Conservation (phyloP, 2,888 invertebrate genomes). For the Leuctra nigra region DNA sequence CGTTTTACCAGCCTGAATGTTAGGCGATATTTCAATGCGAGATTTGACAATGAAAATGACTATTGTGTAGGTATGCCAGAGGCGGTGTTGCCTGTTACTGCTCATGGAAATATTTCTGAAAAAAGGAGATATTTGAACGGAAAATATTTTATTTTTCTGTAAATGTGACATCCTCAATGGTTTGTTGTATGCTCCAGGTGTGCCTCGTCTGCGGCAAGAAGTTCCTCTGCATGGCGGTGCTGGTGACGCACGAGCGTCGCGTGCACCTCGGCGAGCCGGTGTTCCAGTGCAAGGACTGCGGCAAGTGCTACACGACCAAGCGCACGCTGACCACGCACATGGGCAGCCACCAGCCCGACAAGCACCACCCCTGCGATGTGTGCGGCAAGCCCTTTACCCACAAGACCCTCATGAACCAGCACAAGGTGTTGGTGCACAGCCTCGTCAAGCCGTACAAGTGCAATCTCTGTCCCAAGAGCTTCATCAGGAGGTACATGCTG, state of each 20-base stretch:
- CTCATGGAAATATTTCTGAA: too few relatives aligned
- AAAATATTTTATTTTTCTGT: too few relatives aligned
- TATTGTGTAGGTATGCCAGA: too few relatives aligned
- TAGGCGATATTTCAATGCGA: too few relatives aligned
- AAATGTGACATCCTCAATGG: background rate
- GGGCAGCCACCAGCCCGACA: constrained; percentile 3
- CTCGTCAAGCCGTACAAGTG: constrained; percentile 3
- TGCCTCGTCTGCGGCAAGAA: constrained; percentile 14
- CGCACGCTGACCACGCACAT: constrained; percentile 14
- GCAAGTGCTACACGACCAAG: constrained; percentile 9
- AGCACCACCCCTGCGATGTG: constrained; percentile 1
- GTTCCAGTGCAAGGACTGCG: constrained; percentile 11
- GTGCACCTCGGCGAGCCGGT: constrained; percentile 13
- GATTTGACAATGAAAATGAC: too few relatives aligned
- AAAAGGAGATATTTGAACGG: too few relatives aligned
- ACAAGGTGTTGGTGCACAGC: constrained; percentile 12
- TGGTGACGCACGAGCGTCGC: constrained; percentile 1
- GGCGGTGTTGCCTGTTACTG: too few relatives aligned
- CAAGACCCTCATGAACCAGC: constrained; percentile 11
- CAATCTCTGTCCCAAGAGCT: background rate
- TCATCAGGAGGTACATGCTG: constrained; percentile 9
- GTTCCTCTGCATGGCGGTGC: constrained; percentile 14
- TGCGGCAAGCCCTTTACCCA: constrained; percentile 6
- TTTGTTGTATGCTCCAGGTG: background rate
- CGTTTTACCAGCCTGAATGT: too few relatives aligned